Evolutionary conservation across 1,140 invertebrate genomes (phyloP).

Genomic region (Rhyzopertha dominica): DNA sequence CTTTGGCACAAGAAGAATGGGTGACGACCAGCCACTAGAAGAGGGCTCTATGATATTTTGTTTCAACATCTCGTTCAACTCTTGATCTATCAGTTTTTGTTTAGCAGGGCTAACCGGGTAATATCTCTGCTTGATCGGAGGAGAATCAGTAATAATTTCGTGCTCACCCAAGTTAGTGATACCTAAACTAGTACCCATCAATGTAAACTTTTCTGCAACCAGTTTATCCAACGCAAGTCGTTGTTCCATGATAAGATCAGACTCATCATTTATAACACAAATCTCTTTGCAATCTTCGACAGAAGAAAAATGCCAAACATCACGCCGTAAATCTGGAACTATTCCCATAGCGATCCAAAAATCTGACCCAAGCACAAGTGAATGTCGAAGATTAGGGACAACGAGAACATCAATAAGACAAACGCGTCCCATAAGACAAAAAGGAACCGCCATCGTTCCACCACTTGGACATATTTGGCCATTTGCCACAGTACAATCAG

Average conservation of each 20-base stretch:
- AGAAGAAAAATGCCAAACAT: conserved; percentile 9
- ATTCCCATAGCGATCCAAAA: conserved; percentile 20
- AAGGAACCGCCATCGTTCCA: conserved; percentile 4
- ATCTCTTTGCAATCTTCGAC: no score
- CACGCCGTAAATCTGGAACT: conserved; percentile 12
- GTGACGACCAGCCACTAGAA: no score
- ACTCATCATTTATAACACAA: no score
- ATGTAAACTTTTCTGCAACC: conserved; percentile 1
- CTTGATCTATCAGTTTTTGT: no score
- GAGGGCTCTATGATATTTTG: no score
- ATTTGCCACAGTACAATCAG: conserved; percentile 20
- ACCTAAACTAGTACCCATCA: conserved; percentile 10
- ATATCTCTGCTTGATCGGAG: conserved; percentile 32
- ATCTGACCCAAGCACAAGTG: conserved; percentile 18
- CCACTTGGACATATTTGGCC: conserved; percentile 7
- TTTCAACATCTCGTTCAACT: no score
- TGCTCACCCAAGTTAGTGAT: conserved; percentile 26
- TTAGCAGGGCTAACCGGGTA: no score
- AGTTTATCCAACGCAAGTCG: no score
- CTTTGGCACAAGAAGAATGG: no score
- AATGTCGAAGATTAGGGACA: conserved; percentile 11
- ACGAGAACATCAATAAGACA: conserved; percentile 9
- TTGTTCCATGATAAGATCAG: no score
- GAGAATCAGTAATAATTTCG: conserved; percentile 10
- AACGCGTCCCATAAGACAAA: conserved; percentile 8